Evolutionary conservation across 2,113 vertebrate genomes (phyloP), one percentile per base, ranked within the genome.

Genomic region (Empidonax traillii): DNA sequence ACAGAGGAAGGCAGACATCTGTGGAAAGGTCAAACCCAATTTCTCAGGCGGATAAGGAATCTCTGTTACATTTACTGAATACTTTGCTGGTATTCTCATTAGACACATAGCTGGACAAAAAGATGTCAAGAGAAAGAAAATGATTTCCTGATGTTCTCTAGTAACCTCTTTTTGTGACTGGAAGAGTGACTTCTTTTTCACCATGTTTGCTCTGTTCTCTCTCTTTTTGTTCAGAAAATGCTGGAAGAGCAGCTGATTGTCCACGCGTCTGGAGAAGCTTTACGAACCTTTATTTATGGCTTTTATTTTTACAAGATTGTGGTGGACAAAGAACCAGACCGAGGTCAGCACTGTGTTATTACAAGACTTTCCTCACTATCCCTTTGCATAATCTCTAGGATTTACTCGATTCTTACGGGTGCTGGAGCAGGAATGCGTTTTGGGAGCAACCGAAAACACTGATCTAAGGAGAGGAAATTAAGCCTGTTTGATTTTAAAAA

Each of bases 261-360:
- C 7, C 99, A 99, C 4, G 99, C 99, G 2, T 99, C 99, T 33
- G 99, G 99, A 44, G 99, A 99, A 67, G 98, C 98, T 52, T 98
- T 99, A 98, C 98, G 99, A 68, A 99, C 98, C 43, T 99, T 99
- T 62, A 98, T 99, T 93, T 99, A 99, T 5, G 99, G 99, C 41
- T 99, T 99, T 98, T 99, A 99, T 97, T 99, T 99, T 97, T 99
- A 99, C 98, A 98, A 98, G 97, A 99, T 99, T 15, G 98, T 98
- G 8, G 96, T 97, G 66, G 99, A 99, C 93, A 99, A 98, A 89
- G 99, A 99, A 27, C 97, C 98, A n/a, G 98, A 99, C 37, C 96
- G 98, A 97, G 98, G 98, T 99, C 90, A 97, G 97, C 93, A 63
- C 19, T 67, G 46, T 47, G 35, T 75, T 90, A 33, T 27, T 92